Base-by-base conservation (phyloP, 1,140 invertebrate genomes). In the Archivesica marissinica region DNA sequence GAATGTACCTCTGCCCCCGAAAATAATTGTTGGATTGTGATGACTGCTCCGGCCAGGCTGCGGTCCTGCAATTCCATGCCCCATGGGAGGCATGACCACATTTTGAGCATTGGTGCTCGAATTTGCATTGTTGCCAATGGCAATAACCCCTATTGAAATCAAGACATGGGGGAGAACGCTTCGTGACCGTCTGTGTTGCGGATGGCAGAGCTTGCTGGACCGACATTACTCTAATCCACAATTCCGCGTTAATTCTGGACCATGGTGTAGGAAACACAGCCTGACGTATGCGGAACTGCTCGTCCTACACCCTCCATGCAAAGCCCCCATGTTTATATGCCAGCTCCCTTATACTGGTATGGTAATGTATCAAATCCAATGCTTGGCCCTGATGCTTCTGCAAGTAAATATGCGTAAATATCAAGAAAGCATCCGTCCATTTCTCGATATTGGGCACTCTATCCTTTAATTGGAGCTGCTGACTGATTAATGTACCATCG, bases 341-440 rank as follows among this genome's bases (percentile, higher is more conserved):
- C 28, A n/a, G n/a, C n/a, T 59, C 56, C n/a, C 56, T 25, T 59
- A 59, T 59, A 11, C 28, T n/a, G 13, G 56, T 20, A 23, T 30
- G 28, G 56, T 59, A 59, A 11, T 59, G 28, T 4, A 59, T 3
- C 2, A 59, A n/a, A 20, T 25, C 23, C 4, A 30, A 30, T 23
- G 6, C 11, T n/a, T 20, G 11, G 11, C 33, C 56, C 13, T 23
- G 56, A 30, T 28, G 4, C 3, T 25, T 30, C 4, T 25, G 6
- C 33, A n/a, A 30, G 17, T 20, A 9, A 28, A 59, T 59, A 4
- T 23, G 33, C 56, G 33, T 25, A 17, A 30, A 59, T 3, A 59
- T 59, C 25, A 59, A 28, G 17, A 59, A 59, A 2, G 56, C 56
- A 17, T 59, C 56, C 33, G 56, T 59, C 56, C 56, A 59, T n/a